phyloP scores from a whole-genome alignment of 2,888 invertebrate genomes.

The Marasmarcha lunaedactyla region DNA sequence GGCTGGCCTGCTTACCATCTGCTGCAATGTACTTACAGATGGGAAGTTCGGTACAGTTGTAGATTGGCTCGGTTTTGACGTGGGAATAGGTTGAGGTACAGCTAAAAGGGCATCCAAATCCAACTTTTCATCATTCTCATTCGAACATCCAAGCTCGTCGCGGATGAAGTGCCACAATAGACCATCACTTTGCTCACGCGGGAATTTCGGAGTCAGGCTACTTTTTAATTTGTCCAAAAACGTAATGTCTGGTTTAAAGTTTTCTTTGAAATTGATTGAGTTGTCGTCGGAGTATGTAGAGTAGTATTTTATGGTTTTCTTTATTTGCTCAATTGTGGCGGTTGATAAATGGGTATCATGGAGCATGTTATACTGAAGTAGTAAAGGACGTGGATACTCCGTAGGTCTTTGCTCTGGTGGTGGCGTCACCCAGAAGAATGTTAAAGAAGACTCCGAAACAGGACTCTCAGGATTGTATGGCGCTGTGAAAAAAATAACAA shows the following conservation, averaged over 20 bases:
- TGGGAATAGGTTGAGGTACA: constrained; percentile 66
- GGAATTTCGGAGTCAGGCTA: constrained; percentile 84
- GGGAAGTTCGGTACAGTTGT: constrained; percentile 55
- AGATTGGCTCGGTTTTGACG: constrained; percentile 45
- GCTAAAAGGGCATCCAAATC: constrained; percentile 70
- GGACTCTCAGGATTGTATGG: constrained; percentile 86
- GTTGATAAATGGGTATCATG: constrained; percentile 85
- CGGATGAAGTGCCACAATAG: constrained; percentile 84
- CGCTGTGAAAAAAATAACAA: constrained; percentile 63
- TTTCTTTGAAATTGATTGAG: constrained; percentile 63
- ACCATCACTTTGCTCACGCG: constrained; percentile 82
- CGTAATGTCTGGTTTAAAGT: constrained; percentile 77
- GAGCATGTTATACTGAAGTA: constrained; percentile 86
- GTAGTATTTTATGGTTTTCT: constrained; percentile 87
- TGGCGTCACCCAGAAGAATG: constrained; percentile 96
- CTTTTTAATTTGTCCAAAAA: constrained; percentile 89
- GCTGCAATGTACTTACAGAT: constrained; percentile 60
- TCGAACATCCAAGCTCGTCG: constrained; percentile 77
- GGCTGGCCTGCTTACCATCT: constrained; percentile 63
- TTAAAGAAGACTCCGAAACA: constrained; percentile 84
- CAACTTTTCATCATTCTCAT: constrained; percentile 77
- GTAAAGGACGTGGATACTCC: constrained; percentile 93
- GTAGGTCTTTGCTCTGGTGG: constrained; percentile 92
- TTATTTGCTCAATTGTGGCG: constrained; percentile 87
- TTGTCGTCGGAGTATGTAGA: constrained; percentile 65